phyloP scores from a whole-genome alignment of 2,888 invertebrate genomes.

The Patella caerulea region DNA sequence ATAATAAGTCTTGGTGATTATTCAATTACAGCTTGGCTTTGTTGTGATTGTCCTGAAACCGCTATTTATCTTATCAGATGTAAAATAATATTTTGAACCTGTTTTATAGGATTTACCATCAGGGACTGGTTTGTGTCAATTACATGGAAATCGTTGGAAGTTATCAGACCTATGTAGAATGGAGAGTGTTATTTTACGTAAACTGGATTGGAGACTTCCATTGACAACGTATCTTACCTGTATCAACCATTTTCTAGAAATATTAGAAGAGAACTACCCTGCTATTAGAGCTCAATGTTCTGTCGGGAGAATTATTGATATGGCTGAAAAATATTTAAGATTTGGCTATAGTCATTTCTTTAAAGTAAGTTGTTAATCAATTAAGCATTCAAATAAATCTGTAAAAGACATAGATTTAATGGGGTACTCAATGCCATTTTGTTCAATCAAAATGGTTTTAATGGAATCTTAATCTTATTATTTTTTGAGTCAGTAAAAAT shows the following conservation, averaged over 20 bases:
- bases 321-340: constrained; percentile 45
- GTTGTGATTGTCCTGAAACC: too few relatives aligned
- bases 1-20: background rate
- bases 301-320: constrained; percentile 33
- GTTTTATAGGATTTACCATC: constrained; percentile 51
- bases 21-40: background rate
- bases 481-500: background rate
- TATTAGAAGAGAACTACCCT: constrained; percentile 36
- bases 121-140: constrained; percentile 52
- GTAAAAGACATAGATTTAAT: background rate
- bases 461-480: constrained; percentile 7
- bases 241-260: constrained; percentile 49
- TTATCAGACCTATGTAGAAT: constrained; percentile 63
- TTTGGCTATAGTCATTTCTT: constrained; percentile 42
- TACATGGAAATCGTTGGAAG: constrained; percentile 62
- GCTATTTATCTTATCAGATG: too few relatives aligned
- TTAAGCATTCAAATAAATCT: background rate
- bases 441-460: background rate
- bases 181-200: constrained; percentile 64
- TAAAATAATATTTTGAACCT: background rate
- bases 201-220: constrained; percentile 60
- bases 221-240: constrained; percentile 56
- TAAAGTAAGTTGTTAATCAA: constrained; percentile 34
- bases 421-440: background rate
- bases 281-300: constrained; percentile 6